Percentiles rank a stretch among this genome's conserved stretches.
Evolutionary conservation across 2,888 invertebrate genomes (phyloP).

Genomic region (Camptogramma bilineatum): DNA sequence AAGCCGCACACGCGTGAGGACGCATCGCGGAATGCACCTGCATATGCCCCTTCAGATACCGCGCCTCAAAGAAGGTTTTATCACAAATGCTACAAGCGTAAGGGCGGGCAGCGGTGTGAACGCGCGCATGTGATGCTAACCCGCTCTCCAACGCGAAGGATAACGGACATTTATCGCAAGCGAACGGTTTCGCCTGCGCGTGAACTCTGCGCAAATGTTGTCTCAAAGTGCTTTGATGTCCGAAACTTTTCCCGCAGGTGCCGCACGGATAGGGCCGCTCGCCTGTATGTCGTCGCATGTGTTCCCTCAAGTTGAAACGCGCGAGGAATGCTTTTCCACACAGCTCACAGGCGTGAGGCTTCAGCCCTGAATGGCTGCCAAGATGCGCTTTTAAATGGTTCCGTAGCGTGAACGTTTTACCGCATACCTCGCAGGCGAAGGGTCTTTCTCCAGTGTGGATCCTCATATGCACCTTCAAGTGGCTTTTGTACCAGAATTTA

Average conservation of each 20-base stretch:
- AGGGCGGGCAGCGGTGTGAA: conserved; percentile 20
- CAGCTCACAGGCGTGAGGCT: neutral
- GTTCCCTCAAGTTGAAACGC: neutral
- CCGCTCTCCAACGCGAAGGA: conserved; percentile 8
- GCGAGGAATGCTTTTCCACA: neutral
- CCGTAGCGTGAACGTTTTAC: neutral
- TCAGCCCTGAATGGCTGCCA: neutral
- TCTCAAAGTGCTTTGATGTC: conserved; percentile 15
- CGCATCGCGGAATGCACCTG: conserved; percentile 16
- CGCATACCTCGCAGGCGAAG: neutral
- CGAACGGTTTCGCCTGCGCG: conserved; percentile 16
- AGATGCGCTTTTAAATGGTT: conserved; percentile 1
- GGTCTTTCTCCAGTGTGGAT: neutral
- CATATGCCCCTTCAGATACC: conserved; percentile 24
- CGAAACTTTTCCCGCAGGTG: conserved; percentile 7
- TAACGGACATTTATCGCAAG: conserved; percentile 14
- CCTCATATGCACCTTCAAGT: neutral
- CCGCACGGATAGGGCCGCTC: neutral
- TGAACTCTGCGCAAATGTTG: conserved; percentile 16
- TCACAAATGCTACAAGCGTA: conserved; percentile 10
- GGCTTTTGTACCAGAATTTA: conserved; percentile 2
- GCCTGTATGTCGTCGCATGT: neutral
- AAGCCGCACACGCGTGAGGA: conserved; percentile 11
- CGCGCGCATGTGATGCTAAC: conserved; percentile 9
- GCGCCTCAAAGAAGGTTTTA: conserved; percentile 19